These are phyloP conservation scores for Buphagus erythrorhynchus DNA, from an alignment of 2,797 vertebrate genomes.

Conservation along the genomic window DNA sequence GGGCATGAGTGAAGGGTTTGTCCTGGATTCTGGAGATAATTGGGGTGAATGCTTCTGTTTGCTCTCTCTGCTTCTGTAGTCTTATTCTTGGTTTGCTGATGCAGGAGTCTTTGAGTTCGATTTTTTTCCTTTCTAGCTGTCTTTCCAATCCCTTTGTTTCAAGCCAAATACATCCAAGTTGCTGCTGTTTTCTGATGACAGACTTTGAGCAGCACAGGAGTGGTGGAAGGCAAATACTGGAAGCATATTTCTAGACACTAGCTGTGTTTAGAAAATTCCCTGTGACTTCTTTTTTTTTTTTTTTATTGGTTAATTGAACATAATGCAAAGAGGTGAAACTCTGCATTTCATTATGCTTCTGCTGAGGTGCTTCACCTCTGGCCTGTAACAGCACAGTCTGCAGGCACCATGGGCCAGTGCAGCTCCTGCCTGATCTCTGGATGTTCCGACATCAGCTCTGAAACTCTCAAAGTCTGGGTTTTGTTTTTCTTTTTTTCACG, in stretches of 20 bases:
- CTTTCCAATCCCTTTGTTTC: background rate
- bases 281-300: too few species aligned
- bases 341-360: background rate
- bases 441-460: background rate
- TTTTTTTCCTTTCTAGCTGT: background rate
- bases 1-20: background rate
- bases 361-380: background rate
- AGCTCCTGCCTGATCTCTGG: rapidly evolving
- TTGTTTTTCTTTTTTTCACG: background rate
- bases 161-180: background rate
- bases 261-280: background rate
- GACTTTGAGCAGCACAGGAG: background rate
- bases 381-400: background rate
- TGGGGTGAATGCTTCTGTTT: background rate
- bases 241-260: background rate
- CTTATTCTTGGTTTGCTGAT: background rate
- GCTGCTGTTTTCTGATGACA: background rate
- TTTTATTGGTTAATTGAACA: background rate
- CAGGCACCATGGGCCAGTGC: rapidly evolving
- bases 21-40: background rate
- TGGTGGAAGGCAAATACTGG: background rate
- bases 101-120: background rate
- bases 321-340: background rate
- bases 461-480: background rate
- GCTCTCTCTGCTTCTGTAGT: background rate